Base-by-base conservation (phyloP, 2,888 invertebrate species). In the Apotomis capreana region DNA sequence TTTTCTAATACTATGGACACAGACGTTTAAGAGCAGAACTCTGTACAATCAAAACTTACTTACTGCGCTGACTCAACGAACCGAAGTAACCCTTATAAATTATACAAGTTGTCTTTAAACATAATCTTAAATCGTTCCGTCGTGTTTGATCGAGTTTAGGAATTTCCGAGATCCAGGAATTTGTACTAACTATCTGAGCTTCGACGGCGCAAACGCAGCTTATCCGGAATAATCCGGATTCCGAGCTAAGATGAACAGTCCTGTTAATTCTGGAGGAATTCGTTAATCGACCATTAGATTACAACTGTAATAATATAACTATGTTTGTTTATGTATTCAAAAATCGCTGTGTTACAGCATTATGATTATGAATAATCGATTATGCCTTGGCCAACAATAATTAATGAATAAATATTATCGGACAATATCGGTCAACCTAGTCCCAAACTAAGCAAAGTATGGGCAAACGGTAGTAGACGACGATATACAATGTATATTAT, bases 131-230 rank as follows among this genome's bases (percentile, higher is more conserved):
- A 68, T 52, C 58, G 44, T 36, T 37, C 12, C 8, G 61, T 55
- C 54, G 54, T 69, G 46, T 63, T 63, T 26, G 54, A 61, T 61
- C 9, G 36, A n/a, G 46, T 52, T 54, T 26, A 57, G 51, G 69
- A 69, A 69, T 63, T 69, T 69, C 62, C n/a, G 51, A 63, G 69
- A 69, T 58, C 57, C 51, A 57, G 57, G 62, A 69, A 69, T 69
- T 44, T 57, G 46, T 61, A 37, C 49, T 55, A 46, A 55, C 36
- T 61, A 69, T 55, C 63, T 52, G 12, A 49, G 49, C 49, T 49
- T 49, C 49, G 37, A 37, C 46, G 12, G 55, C 61, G 61, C 61
- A 62, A 55, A 37, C 61, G 61, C 61, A 44, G 13, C 46, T 63
- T 57, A 63, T 69, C 62, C 49, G 46, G 61, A 69, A 6, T 49